Evolutionary conservation across 2,888 invertebrate genomes (phyloP).

Genomic region (Cephonodes hylas): DNA sequence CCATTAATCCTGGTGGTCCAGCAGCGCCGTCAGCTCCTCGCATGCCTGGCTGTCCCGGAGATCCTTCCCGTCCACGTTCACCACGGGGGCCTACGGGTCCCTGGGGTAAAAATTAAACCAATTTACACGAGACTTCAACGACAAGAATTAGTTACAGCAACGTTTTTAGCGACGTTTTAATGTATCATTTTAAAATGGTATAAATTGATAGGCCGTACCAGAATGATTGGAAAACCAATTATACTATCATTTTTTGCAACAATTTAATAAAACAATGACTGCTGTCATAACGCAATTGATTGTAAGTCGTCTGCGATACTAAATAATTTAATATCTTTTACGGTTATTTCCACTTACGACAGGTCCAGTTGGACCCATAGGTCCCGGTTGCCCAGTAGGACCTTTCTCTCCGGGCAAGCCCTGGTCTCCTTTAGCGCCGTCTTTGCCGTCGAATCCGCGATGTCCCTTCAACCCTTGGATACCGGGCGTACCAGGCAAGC

Average conservation of each 20-base stretch:
- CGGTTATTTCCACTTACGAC: conserved; percentile 75
- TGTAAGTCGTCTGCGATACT: background rate
- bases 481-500: conserved; percentile 87
- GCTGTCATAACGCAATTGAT: no score
- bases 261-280: no score
- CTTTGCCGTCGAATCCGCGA: conserved; percentile 88
- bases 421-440: conserved; percentile 91
- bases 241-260: no score
- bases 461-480: conserved; percentile 92
- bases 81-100: conserved; percentile 90
- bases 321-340: no score
- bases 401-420: conserved; percentile 90
- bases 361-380: conserved; percentile 87
- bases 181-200: no score
- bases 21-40: conserved; percentile 90
- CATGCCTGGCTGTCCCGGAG: conserved; percentile 88
- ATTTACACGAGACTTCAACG: no score
- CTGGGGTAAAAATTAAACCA: conserved; percentile 60
- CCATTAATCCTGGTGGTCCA: conserved; percentile 88
- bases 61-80: conserved; percentile 91
- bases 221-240: no score
- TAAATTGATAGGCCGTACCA: no score
- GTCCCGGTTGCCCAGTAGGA: conserved; percentile 83
- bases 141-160: no score
- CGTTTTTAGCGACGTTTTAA: no score